These are phyloP conservation scores for Metaphire vulgaris DNA, from an alignment of 1,140 invertebrate genomes.

Conservation along the genomic window DNA sequence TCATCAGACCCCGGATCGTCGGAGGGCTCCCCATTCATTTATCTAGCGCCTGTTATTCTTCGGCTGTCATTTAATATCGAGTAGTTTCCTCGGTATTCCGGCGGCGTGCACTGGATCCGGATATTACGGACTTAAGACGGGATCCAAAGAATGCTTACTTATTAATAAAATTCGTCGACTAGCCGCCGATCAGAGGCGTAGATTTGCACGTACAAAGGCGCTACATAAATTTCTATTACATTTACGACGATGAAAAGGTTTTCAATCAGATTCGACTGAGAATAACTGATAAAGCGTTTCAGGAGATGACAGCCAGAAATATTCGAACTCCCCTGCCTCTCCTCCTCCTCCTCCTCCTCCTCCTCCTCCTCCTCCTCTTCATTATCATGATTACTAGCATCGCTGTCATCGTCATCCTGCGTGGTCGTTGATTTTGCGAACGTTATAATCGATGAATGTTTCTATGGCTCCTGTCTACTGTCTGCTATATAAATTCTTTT, in stretches of 20 bases:
- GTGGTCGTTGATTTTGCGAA: too few relatives aligned
- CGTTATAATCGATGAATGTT: too few relatives aligned
- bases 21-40: too few relatives aligned
- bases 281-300: too few relatives aligned
- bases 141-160: neutral
- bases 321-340: neutral
- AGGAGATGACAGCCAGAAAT: too few relatives aligned
- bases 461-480: too few relatives aligned
- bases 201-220: neutral
- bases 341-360: neutral
- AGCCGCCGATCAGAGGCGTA: neutral
- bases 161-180: neutral
- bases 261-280: too few relatives aligned
- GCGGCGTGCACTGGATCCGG: neutral
- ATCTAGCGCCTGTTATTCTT: too few relatives aligned
- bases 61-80: neutral
- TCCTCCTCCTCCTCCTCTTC: neutral
- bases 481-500: too few relatives aligned
- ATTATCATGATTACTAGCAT: neutral
- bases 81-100: neutral
- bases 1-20: neutral
- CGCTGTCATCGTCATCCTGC: too few relatives aligned
- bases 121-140: neutral
- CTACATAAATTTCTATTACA: neutral
- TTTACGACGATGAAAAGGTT: too few relatives aligned